Percentiles rank a stretch among this genome's conserved stretches.
These are phyloP conservation scores for Orthonychiurus folsomi DNA, from an alignment of 2,888 invertebrate species.

Conservation along the genomic window DNA sequence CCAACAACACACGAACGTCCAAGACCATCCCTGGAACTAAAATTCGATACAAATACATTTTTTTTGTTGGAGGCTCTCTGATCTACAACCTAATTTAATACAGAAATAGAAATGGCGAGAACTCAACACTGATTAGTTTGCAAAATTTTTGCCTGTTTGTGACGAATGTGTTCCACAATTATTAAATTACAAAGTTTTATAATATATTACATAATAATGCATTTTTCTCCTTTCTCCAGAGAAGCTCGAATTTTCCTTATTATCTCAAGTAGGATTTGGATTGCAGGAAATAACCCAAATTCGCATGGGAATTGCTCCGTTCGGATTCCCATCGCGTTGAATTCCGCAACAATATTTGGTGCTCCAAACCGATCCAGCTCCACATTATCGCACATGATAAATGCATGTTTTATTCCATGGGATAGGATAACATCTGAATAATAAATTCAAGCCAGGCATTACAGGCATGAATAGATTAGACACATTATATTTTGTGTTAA, in stretches of 20 bases:
- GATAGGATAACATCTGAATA: slow-evolving; percentile 13
- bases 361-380: slow-evolving; percentile 18
- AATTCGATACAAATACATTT: neutral
- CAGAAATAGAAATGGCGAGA: too few relatives aligned
- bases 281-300: slow-evolving; percentile 16
- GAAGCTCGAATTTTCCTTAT: slow-evolving; percentile 13
- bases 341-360: neutral
- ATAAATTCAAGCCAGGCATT: neutral
- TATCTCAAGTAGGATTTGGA: slow-evolving; percentile 16
- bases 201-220: slow-evolving; percentile 20
- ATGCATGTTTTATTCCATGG: slow-evolving; percentile 8
- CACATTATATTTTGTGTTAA: neutral
- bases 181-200: too few relatives aligned
- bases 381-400: slow-evolving; percentile 14
- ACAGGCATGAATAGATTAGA: neutral
- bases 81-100: neutral
- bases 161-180: too few relatives aligned
- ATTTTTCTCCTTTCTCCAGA: slow-evolving; percentile 17
- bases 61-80: too few relatives aligned
- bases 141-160: too few relatives aligned
- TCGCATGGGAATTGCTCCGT: slow-evolving; percentile 17
- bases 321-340: neutral
- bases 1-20: slow-evolving; percentile 18
- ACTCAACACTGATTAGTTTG: too few relatives aligned
- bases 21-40: slow-evolving; percentile 20